Evolutionary conservation across 2,888 invertebrate species (phyloP), one percentile per base, ranked within the genome.

Genomic region (Tachina grossa): DNA sequence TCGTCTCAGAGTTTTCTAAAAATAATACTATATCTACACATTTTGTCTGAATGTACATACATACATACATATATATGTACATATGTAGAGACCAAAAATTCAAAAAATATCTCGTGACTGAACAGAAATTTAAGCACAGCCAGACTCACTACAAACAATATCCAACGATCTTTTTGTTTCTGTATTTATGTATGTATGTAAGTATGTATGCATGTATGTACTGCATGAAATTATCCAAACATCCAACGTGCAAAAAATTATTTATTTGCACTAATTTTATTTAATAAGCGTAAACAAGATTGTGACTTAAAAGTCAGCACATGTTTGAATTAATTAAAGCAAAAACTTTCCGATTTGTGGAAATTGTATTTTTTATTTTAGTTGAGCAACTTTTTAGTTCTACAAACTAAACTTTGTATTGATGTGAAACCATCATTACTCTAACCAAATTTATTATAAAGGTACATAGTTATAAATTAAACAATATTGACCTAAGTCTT

Each of bases 41-140:
- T n/a, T 59, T 66, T 74, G n/a, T 81, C 55, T 49, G 49, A 31
- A 41, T 19, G 19, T 31, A 31, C 22, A n/a, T n/a, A n/a, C n/a
- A n/a, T n/a, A n/a, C n/a, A n/a, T n/a, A n/a, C n/a, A n/a, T n/a
- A n/a, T n/a, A n/a, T n/a, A n/a, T n/a, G n/a, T n/a, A n/a, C n/a
- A n/a, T n/a, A n/a, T n/a, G n/a, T n/a, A n/a, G n/a, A 19, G 63
- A 63, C 13, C 49, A 39, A 76, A 39, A 72, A n/a, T 47, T 6
- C 71, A 77, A 75, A 63, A 10, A 59, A 82, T 9, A 77, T 83
- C 83, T 83, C 77, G 77, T 77, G 77, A 83, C 71, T 83, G 65
- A 65, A 2, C 49, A 71, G 55, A 76, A 55, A 59, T 43, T 19
- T 47, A 45, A n/a, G 22, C 59, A 80, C 57, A 22, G 14, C 5